Evolutionary conservation across 2,113 vertebrate species (phyloP).

Genomic region (Cisticola juncidis): DNA sequence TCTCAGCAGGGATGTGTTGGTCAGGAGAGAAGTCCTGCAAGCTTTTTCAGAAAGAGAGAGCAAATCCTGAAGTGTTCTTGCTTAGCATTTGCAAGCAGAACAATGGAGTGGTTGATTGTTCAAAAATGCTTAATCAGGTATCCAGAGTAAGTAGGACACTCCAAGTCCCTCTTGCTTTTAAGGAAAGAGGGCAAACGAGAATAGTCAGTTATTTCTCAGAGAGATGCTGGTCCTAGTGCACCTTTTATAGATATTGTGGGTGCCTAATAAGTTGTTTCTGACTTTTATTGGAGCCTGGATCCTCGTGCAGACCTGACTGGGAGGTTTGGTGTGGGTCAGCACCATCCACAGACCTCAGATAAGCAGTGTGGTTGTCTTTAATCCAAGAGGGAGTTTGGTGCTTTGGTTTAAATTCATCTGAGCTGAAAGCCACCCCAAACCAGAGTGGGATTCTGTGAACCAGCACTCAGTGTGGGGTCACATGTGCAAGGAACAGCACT

Average conservation of each 20-base stretch:
- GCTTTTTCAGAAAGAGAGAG: not conserved
- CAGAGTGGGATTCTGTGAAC: not conserved
- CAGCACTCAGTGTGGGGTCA: fast-evolving
- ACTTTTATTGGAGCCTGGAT: not conserved
- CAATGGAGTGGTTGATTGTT: not conserved
- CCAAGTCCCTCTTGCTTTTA: not conserved
- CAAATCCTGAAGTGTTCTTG: not conserved
- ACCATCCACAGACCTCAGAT: not conserved
- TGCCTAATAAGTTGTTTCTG: not conserved
- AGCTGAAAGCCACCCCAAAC: not conserved
- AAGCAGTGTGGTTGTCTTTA: not conserved
- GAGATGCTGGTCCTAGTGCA: not conserved
- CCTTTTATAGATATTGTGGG: not conserved
- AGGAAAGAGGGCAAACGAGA: not conserved
- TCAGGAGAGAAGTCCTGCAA: not conserved
- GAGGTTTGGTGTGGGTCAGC: fast-evolving
- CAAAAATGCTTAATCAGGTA: constrained; percentile 56
- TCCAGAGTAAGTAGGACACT: constrained; percentile 25
- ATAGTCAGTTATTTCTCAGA: not conserved
- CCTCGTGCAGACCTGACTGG: fast-evolving
- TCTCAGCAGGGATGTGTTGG: not conserved
- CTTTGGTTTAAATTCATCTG: not conserved
- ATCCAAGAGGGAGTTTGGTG: not conserved
- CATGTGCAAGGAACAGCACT: fast-evolving
- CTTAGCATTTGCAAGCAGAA: constrained; percentile 16